Percentiles rank a stretch among this genome's conserved stretches.
Evolutionary conservation across 2,797 vertebrate species (phyloP).

Genomic region (Pseudomugil gertrudae): DNA sequence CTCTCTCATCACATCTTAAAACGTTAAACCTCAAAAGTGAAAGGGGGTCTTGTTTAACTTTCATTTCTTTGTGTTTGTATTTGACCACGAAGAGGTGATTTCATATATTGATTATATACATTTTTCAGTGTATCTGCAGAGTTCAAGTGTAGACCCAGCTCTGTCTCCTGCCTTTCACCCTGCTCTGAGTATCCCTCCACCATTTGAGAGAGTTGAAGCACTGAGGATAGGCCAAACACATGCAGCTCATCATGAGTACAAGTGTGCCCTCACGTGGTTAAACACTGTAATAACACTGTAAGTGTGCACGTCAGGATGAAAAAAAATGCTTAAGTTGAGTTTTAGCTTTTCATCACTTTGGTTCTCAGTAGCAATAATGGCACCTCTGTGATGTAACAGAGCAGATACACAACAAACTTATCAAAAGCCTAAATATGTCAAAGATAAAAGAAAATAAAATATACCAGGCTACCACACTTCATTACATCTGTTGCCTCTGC

Average conservation of each 20-base stretch:
- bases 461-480: conserved; percentile 43
- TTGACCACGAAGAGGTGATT: background rate
- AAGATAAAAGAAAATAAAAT: conserved; percentile 44
- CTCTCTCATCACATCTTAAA: background rate
- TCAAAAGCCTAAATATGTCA: conserved; percentile 37
- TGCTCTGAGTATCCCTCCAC: conserved; percentile 51
- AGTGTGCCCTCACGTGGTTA: conserved; percentile 78
- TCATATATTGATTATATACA: conserved; percentile 14
- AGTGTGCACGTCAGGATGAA: background rate
- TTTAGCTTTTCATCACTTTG: conserved; percentile 50
- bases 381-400: conserved; percentile 43
- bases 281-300: conserved; percentile 59
- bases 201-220: conserved; percentile 53
- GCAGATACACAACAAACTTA: conserved; percentile 43
- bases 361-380: conserved; percentile 33
- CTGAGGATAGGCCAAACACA: conserved; percentile 10
- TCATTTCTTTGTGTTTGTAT: background rate
- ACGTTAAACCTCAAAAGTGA: background rate
- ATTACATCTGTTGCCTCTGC: conserved; percentile 52
- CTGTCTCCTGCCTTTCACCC: conserved; percentile 36
- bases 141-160: conserved; percentile 30
- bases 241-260: conserved; percentile 45
- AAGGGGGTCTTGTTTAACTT: background rate
- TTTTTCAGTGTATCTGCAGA: conserved; percentile 21
- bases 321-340: conserved; percentile 22